Base-by-base conservation (phyloP, 1,140 invertebrate genomes). In the Lordiphosa collinella region DNA sequence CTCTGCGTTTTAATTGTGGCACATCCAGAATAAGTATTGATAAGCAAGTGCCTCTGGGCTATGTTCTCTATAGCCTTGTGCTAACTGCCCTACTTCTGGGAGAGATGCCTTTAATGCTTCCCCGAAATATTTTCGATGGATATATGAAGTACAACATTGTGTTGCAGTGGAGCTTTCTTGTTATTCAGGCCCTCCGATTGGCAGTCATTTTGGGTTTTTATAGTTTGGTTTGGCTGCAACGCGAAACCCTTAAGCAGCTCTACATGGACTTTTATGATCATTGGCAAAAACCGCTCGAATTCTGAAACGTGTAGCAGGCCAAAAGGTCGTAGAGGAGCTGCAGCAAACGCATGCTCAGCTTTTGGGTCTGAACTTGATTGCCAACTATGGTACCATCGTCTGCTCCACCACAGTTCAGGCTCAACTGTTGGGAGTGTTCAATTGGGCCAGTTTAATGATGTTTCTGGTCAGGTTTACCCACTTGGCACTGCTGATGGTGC, bases 61-160 rank as follows among this genome's bases (percentile, higher is more conserved):
- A 82, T 34, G 34, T 68, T 1, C 12, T 55, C 5, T 82, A 82
- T 18, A 84, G 67, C 3, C 4, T 16, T 0, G 13, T 41, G 10
- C 5, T 76, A 1, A 40, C 34, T 3, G 7, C 6, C 4, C 1
- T 34, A 1, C 8, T 82, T 0, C 5, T 78, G 2, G 0, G 49
- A 5, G 54, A 37, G 18, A 18, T 67, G 2, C 64, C 60, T 14
- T 52, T 10, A 0, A 44, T 76, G 18, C 1, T 71, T 1, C 58
- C 62, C 1, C 12, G 8, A 1, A 35, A 9, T 9, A 6, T 64
- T 0, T 8, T 54, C n/a, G 53, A 43, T 1, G 52, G 41, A 3
- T 82, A 82, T 13, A 68, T 72, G 3, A 60, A 32, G 11, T 31
- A 58, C 36, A 76, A 76, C 41, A 52, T 76, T 4, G 29, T 84